Base-by-base conservation (phyloP, 2,888 invertebrate species). In the Baronia brevicornis region DNA sequence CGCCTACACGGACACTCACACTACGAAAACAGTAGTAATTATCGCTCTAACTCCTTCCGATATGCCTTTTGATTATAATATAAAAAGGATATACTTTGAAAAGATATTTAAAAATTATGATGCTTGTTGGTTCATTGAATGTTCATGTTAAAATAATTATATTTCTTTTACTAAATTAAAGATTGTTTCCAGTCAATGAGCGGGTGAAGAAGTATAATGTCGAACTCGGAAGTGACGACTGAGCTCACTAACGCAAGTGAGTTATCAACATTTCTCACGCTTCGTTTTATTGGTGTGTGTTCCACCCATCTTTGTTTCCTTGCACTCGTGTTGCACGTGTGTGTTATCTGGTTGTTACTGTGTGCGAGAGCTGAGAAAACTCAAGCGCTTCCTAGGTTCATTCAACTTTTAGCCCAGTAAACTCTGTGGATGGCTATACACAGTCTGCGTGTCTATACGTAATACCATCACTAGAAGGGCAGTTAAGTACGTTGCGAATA, bases 381-480 rank as follows among this genome's bases (percentile, higher is more conserved):
- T 56, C 58, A 56, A 58, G 65, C 56, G 64, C 67, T 71, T 67
- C 72, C 70, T 68, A 67, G 71, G 82, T 78, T 77, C 80, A 60
- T 84, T 84, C 82, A 84, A 79, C 84, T 84, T 84, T 79, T 84
- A 84, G 80, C 84, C 84, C 71, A 84, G 82, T 84, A 82, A 84
- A 84, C 84, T 84, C 74, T 61, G 66, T 60, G 64, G 58, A 59
- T 57, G 61, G 54, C 60, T 69, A 64, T 70, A 64, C 60, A 46
- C 53, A 43, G 53, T 46, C 45, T 33, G 44, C 39, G 43, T 48
- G 48, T 41, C 44, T 50, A 52, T 60, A 58, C 59, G 50, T 58
- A 52, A 41, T 48, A 45, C 39, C 28, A 36, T 42, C 36, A 36
- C 39, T 35, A 17, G 32, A 36, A 30, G 54, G 54, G 51, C 48